Conservation (phyloP, 2,113 vertebrate species). For the Pogona vitticeps region DNA sequence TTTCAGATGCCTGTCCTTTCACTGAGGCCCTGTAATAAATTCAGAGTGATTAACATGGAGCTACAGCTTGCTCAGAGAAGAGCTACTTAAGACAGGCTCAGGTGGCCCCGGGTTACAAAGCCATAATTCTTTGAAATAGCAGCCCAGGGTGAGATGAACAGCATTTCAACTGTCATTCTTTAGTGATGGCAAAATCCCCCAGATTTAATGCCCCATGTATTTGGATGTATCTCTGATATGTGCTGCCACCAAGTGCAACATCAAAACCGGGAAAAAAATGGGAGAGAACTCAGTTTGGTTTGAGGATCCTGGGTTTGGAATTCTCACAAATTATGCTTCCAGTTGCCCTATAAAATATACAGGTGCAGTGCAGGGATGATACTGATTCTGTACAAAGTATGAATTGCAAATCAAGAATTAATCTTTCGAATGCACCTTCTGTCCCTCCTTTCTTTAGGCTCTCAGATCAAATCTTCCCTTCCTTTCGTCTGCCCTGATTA, state of each 20-base stretch:
- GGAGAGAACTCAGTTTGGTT: background rate
- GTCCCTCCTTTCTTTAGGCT: background rate
- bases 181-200: background rate
- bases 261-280: background rate
- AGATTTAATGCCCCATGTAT: background rate
- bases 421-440: background rate
- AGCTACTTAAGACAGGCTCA: background rate
- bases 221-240: background rate
- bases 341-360: background rate
- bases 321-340: background rate
- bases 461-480: too few species aligned
- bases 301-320: background rate
- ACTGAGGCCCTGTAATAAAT: background rate
- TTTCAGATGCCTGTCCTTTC: background rate
- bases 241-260: background rate
- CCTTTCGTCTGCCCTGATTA: background rate
- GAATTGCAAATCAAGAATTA: background rate
- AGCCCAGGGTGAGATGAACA: background rate
- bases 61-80: background rate
- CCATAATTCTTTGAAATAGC: background rate
- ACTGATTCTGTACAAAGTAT: background rate
- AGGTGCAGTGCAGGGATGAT: background rate
- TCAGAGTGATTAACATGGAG: background rate
- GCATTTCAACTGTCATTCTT: slow-evolving; percentile 9
- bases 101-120: background rate